Base-by-base conservation (phyloP, 1,140 invertebrate genomes). In the Bombus waltoni region DNA sequence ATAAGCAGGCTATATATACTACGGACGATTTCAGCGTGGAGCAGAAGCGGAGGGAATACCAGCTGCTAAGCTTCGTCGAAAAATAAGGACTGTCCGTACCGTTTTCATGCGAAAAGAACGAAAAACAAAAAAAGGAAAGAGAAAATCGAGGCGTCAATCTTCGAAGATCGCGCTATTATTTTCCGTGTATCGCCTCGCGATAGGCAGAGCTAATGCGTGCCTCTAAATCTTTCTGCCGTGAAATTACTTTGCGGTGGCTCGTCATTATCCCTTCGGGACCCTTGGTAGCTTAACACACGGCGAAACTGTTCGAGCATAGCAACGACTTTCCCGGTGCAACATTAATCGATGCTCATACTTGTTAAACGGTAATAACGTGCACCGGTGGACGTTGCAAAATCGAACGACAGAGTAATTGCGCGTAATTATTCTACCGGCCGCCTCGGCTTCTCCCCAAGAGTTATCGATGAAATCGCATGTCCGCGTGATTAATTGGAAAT, bases 221-320 rank as follows among this genome's bases (percentile, higher is more conserved):
- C 66, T 88, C 75, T 85, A 88, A 81, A 88, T 88, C 87, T 82
- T 78, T 89, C 82, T 68, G 59, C 72, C 73, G 68, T 89, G 78
- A 89, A 89, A 89, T 89, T 89, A 89, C 88, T 83, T n/a, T 78
- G 83, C 74, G 73, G 83, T 85, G 83, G 66, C 74, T 82, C 83
- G 83, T 86, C 83, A 82, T 89, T 89, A 89, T 76, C 68, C 72
- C 47, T 73, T 53, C 70, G 11, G 18, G 18, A 65, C 65, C 44
- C 62, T 88, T 44, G 53, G 10, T 44, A 28, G 53, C 59, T 68
- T 47, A 9, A 25, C 32, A n/a, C 65, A 70, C 65, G 42, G 42
- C 13, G 32, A 68, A 68, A 47, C 65, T n/a, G 65, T 9, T 35
- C 32, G 65, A 38, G 40, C 28, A n/a, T 28, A 10, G 35, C 35